These are phyloP conservation scores for Camponotus pennsylvanicus DNA, from an alignment of 1,140 invertebrate genomes.

Conservation along the genomic window DNA sequence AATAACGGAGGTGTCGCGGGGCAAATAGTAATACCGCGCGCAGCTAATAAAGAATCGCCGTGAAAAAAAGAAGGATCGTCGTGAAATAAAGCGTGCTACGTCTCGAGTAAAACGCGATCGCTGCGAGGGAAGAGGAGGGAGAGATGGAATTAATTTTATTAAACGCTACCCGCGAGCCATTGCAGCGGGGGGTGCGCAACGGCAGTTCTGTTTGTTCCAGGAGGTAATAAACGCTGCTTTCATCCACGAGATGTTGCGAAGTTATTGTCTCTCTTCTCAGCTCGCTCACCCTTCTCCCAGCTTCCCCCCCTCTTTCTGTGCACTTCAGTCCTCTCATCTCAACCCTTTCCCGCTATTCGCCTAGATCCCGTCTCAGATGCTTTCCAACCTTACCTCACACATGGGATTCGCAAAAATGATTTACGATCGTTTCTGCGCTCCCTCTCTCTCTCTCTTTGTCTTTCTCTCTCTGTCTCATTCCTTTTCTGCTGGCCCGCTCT, in stretches of 20 bases:
- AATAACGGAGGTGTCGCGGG: slow-evolving; percentile 43
- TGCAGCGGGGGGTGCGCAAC: slow-evolving; percentile 52
- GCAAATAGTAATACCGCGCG: slow-evolving; percentile 29
- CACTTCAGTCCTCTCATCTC: neutral
- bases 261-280: slow-evolving; percentile 67
- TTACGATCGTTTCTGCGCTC: slow-evolving; percentile 69
- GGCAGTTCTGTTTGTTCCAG: slow-evolving; percentile 69
- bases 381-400: slow-evolving; percentile 48
- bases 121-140: slow-evolving; percentile 17
- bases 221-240: slow-evolving; percentile 75
- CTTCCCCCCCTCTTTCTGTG: neutral
- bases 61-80: neutral
- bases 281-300: neutral
- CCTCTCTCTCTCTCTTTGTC: neutral
- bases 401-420: slow-evolving; percentile 73
- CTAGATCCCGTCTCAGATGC: slow-evolving; percentile 55
- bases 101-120: slow-evolving; percentile 41
- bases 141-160: slow-evolving; percentile 74
- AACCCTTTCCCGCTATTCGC: slow-evolving; percentile 46
- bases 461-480: neutral
- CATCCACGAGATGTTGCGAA: slow-evolving; percentile 74
- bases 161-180: slow-evolving; percentile 68
- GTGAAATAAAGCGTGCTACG: slow-evolving; percentile 62
- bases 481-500: neutral
- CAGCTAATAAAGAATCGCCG: slow-evolving; percentile 21